Conservation (phyloP, 2,113 vertebrate genomes). For the Nothocercus nigrocapillus region DNA sequence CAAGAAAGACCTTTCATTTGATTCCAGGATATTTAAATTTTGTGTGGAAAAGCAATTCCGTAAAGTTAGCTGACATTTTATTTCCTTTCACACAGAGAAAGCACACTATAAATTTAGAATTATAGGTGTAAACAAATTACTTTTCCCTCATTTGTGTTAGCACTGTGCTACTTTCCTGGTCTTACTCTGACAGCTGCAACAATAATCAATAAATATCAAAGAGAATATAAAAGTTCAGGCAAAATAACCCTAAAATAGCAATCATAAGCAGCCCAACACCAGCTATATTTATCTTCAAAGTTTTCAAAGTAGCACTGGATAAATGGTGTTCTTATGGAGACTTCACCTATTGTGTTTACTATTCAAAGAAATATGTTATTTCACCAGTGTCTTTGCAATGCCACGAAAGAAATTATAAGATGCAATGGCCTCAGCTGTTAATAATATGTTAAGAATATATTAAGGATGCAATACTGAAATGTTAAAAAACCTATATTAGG, state of each 20-base stretch:
- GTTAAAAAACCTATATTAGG: neutral
- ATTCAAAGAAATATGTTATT: neutral
- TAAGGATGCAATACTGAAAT: neutral
- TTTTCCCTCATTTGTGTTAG: constrained; percentile 1
- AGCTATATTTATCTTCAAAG: neutral
- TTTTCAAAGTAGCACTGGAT: neutral
- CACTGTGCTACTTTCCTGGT: neutral
- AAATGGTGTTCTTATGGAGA: neutral
- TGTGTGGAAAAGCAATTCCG: neutral
- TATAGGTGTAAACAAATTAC: neutral
- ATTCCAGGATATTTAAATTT: neutral
- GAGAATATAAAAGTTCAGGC: neutral
- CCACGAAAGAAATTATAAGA: neutral
- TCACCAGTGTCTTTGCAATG: constrained; percentile 17
- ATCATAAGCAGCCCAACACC: neutral
- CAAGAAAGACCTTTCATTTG: neutral
- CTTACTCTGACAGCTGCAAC: neutral
- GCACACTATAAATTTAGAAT: neutral
- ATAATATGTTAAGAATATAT: neutral
- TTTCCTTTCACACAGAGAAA: neutral
- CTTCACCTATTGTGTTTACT: neutral
- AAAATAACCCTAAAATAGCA: constrained; percentile 15
- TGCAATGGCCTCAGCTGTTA: neutral
- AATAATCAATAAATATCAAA: neutral
- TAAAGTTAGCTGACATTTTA: neutral